These are phyloP conservation scores for Subacronicta megacephala DNA, from an alignment of 2,888 invertebrate species.

Conservation along the genomic window DNA sequence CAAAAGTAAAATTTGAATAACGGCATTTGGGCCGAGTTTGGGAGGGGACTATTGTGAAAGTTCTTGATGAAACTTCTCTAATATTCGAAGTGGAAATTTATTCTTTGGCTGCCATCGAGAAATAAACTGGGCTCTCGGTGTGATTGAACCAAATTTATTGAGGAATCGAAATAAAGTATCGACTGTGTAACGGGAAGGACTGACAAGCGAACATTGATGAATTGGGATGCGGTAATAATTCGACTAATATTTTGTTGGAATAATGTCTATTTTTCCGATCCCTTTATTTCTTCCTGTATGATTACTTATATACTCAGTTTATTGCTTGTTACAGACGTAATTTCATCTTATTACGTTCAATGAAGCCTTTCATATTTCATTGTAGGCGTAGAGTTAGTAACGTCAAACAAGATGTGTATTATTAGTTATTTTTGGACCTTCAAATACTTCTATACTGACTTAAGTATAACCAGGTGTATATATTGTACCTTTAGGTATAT, in stretches of 20 bases:
- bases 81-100: conserved; percentile 84
- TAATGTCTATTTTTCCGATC: conserved; percentile 30
- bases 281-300: conserved; percentile 33
- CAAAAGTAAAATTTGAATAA: conserved; percentile 84
- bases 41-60: conserved; percentile 81
- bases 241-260: conserved; percentile 37
- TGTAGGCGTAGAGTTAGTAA: conserved; percentile 4
- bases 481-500: too few species aligned
- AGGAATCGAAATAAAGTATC: conserved; percentile 72
- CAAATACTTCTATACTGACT: too few species aligned
- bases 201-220: conserved; percentile 69
- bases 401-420: neutral
- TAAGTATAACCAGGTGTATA: too few species aligned
- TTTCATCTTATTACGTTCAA: conserved; percentile 27
- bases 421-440: neutral
- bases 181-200: conserved; percentile 59
- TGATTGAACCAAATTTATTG: conserved; percentile 79
- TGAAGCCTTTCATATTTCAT: conserved; percentile 17
- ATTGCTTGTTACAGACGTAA: conserved; percentile 25
- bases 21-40: conserved; percentile 78
- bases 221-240: conserved; percentile 60
- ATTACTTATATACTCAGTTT: conserved; percentile 43
- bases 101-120: conserved; percentile 78
- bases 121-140: conserved; percentile 75
- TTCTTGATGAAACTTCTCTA: conserved; percentile 79